Percentiles rank a stretch among this genome's conserved stretches.
phyloP scores from a whole-genome alignment of 2,888 invertebrate species.

The Sturmia bella region DNA sequence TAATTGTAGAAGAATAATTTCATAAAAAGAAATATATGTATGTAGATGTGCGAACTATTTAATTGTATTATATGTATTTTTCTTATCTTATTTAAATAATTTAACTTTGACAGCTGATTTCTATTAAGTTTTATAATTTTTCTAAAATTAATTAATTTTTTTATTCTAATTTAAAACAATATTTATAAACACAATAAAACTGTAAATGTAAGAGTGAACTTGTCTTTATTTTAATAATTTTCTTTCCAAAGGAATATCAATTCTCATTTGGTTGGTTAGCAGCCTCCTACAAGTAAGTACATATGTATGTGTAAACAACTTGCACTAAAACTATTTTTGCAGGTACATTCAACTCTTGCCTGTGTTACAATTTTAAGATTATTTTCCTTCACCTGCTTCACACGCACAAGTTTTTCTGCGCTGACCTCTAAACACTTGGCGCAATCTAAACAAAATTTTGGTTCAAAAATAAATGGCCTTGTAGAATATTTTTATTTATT shows the following conservation, averaged over 20 bases:
- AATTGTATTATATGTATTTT: conserved; percentile 41
- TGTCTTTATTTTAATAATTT: too few relatives aligned
- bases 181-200: conserved; percentile 56
- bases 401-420: conserved; percentile 20
- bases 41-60: conserved; percentile 27
- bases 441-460: conserved; percentile 36
- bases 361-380: too few relatives aligned
- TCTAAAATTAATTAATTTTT: conserved; percentile 22
- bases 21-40: not conserved
- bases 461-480: conserved; percentile 75
- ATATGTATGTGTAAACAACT: too few relatives aligned
- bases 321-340: too few relatives aligned
- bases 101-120: conserved; percentile 61
- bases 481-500: too few relatives aligned
- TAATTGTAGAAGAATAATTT: not conserved
- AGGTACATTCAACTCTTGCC: too few relatives aligned
- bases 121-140: conserved; percentile 30
- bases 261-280: too few relatives aligned
- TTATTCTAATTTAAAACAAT: conserved; percentile 57
- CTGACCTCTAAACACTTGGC: conserved; percentile 53
- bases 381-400: not conserved
- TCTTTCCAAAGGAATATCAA: too few relatives aligned
- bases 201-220: conserved; percentile 22
- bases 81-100: conserved; percentile 31
- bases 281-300: too few relatives aligned